Conservation (phyloP, 2,113 vertebrate species). For the Scomber colias region DNA sequence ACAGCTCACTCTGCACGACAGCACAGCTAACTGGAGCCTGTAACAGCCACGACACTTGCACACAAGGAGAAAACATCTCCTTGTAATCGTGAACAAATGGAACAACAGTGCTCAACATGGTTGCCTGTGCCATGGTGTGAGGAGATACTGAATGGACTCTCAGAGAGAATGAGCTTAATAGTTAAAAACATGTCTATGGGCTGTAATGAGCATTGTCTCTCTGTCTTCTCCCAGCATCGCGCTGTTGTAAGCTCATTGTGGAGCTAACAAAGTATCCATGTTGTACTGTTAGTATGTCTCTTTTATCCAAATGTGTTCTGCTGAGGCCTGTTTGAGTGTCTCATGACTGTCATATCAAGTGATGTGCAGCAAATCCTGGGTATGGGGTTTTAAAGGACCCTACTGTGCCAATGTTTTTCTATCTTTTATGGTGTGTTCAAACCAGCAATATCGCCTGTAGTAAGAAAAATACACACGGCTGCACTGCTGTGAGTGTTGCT, state of each 20-base stretch:
- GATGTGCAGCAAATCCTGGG: not conserved
- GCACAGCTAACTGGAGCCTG: conserved; percentile 17
- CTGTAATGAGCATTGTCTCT: conserved; percentile 38
- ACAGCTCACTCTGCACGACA: conserved; percentile 45
- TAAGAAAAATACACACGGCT: no score
- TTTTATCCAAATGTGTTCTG: not conserved
- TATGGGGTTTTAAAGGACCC: not conserved
- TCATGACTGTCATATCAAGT: not conserved
- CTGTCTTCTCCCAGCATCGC: not conserved
- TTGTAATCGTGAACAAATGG: conserved; percentile 73
- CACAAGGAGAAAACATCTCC: conserved; percentile 60
- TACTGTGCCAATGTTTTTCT: not conserved
- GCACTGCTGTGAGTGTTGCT: no score
- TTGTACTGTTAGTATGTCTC: not conserved
- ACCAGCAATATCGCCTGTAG: no score
- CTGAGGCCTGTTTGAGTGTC: not conserved
- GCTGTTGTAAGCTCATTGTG: conserved; percentile 5
- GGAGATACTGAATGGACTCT: conserved; percentile 63
- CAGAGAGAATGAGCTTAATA: conserved; percentile 34
- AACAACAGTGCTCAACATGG: conserved; percentile 56
- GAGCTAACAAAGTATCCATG: not conserved
- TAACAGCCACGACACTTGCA: conserved; percentile 42
- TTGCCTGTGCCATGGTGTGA: conserved; percentile 51
- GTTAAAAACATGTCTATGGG: conserved; percentile 40
- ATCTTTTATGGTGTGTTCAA: no score